Conservation (phyloP, 2,888 invertebrate species). For the Calephelis perditalis region DNA sequence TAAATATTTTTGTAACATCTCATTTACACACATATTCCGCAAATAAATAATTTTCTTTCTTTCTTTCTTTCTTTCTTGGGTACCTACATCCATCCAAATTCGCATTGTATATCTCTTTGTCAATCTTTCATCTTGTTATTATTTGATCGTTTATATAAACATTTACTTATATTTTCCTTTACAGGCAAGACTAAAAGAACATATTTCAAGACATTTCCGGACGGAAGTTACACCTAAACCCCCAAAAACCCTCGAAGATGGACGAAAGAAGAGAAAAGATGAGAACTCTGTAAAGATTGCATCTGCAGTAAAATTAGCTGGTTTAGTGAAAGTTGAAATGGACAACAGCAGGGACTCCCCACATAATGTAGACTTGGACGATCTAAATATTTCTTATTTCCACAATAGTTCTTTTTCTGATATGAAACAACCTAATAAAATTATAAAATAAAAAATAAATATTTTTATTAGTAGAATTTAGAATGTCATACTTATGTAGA, state of each 20-base stretch:
- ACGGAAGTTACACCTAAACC: slow-evolving; percentile 27
- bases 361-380: background rate
- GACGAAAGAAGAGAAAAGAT: slow-evolving; percentile 57
- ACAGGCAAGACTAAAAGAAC: slow-evolving; percentile 50
- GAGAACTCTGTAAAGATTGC: slow-evolving; percentile 44
- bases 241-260: slow-evolving; percentile 40
- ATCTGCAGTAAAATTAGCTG: slow-evolving; percentile 56
- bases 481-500: too few species aligned
- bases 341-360: slow-evolving; percentile 1
- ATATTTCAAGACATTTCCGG: slow-evolving; percentile 41
- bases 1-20: too few species aligned
- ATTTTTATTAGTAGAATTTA: too few species aligned
- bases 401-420: background rate
- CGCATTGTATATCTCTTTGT: too few species aligned
- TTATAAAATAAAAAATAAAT: too few species aligned
- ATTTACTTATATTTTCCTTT: background rate
- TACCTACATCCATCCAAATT: too few species aligned
- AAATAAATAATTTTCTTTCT: too few species aligned
- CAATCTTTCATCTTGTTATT: too few species aligned
- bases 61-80: too few species aligned
- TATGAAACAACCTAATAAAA: background rate
- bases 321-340: slow-evolving; percentile 31
- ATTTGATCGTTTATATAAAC: too few species aligned
- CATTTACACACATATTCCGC: too few species aligned
- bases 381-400: background rate